Percentiles rank a stretch among this genome's conserved stretches.
These are phyloP conservation scores for Oreohelix idahoensis DNA, from an alignment of 1,140 invertebrate genomes.

Conservation along the genomic window DNA sequence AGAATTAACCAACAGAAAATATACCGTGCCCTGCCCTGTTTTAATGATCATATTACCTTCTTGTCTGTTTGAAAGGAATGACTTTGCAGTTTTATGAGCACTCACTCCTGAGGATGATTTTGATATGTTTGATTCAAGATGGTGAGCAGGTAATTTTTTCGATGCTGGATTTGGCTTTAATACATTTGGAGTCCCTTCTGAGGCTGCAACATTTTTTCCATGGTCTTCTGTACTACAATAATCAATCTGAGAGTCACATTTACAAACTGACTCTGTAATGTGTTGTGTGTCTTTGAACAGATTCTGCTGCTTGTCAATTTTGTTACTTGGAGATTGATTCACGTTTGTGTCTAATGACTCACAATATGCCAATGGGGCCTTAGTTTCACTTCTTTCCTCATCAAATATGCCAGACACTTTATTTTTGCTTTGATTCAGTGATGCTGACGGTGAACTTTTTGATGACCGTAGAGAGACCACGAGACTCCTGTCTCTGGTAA, in stretches of 20 bases:
- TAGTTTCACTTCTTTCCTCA: slow-evolving; percentile 39
- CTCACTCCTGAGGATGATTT: neutral
- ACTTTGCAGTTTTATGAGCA: neutral
- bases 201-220: neutral
- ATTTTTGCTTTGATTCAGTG: slow-evolving; percentile 19
- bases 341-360: slow-evolving; percentile 39
- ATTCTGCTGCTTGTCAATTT: neutral
- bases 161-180: neutral
- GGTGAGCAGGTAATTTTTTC: neutral
- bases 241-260: slow-evolving; percentile 22
- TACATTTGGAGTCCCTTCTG: neutral
- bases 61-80: neutral
- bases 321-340: neutral
- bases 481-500: slow-evolving; percentile 10
- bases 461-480: slow-evolving; percentile 46
- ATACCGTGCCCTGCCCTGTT: too few relatives aligned
- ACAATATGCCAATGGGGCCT: slow-evolving; percentile 47
- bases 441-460: slow-evolving; percentile 40
- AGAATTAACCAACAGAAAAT: too few relatives aligned
- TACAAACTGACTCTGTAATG: slow-evolving; percentile 29
- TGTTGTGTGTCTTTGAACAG: slow-evolving; percentile 7
- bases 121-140: neutral
- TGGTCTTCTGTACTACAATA: neutral
- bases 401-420: slow-evolving; percentile 39
- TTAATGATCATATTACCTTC: neutral